phyloP scores from a whole-genome alignment of 2,888 invertebrate genomes.

The Stenodera caucasica region DNA sequence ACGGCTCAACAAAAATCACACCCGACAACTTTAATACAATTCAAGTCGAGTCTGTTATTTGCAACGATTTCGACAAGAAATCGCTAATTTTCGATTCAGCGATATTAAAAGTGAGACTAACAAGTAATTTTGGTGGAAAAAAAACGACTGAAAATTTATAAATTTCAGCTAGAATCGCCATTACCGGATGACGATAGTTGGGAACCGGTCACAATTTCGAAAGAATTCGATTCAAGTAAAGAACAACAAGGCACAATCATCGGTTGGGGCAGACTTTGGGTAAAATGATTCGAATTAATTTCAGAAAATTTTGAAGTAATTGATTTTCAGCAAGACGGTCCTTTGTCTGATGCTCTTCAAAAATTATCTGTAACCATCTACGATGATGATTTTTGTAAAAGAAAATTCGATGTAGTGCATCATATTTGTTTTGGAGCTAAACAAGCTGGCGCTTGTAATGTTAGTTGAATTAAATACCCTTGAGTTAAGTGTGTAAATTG shows the following conservation, averaged over 20 bases:
- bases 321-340: slow-evolving; percentile 33
- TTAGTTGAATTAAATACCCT: slow-evolving; percentile 29
- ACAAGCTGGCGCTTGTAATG: slow-evolving; percentile 39
- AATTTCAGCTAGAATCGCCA: slow-evolving; percentile 27
- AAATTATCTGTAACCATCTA: slow-evolving; percentile 37
- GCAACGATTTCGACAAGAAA: slow-evolving; percentile 32
- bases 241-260: slow-evolving; percentile 35
- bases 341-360: slow-evolving; percentile 34
- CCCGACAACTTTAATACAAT: slow-evolving; percentile 28
- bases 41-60: slow-evolving; percentile 33
- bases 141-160: background rate
- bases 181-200: slow-evolving; percentile 35
- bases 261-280: slow-evolving; percentile 38
- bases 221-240: slow-evolving; percentile 27
- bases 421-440: slow-evolving; percentile 40
- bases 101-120: slow-evolving; percentile 33
- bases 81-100: slow-evolving; percentile 36
- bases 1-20: slow-evolving; percentile 34
- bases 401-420: slow-evolving; percentile 27
- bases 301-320: background rate
- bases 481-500: no score
- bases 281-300: slow-evolving; percentile 23
- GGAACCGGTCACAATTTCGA: slow-evolving; percentile 33
- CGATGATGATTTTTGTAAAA: slow-evolving; percentile 36
- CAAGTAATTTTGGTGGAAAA: no score